Conservation (phyloP, 1,140 invertebrate species). For the Drosophila parabipectinata region DNA sequence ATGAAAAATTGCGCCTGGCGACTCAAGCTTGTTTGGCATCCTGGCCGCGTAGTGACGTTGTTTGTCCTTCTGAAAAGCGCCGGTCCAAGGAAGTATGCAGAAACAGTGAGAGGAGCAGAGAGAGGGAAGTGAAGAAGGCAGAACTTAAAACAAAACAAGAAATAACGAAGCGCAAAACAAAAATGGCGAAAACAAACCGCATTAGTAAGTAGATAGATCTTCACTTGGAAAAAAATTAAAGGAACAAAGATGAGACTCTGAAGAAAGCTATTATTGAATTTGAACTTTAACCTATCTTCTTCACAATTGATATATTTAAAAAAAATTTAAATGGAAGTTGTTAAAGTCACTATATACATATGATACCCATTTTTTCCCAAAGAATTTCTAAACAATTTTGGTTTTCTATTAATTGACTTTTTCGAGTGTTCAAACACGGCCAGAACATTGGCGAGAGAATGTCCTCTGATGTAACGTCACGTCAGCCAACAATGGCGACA, state of each 20-base stretch:
- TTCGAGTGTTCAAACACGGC: slow-evolving; percentile 5
- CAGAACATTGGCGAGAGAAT: slow-evolving; percentile 22
- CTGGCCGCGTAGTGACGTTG: slow-evolving; percentile 76
- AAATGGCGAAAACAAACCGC: slow-evolving; percentile 75
- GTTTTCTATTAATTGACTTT: not conserved
- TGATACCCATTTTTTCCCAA: not conserved
- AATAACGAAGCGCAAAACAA: slow-evolving; percentile 76
- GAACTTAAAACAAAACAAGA: slow-evolving; percentile 72
- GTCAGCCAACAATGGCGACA: slow-evolving; percentile 68
- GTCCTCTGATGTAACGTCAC: slow-evolving; percentile 60
- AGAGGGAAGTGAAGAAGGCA: slow-evolving; percentile 19
- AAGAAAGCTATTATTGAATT: no score
- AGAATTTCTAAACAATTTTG: not conserved
- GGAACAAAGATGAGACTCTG: not conserved
- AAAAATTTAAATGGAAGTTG: not conserved
- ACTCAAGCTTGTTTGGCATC: slow-evolving; percentile 79
- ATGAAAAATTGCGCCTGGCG: slow-evolving; percentile 74
- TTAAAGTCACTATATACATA: no score
- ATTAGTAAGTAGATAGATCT: slow-evolving; percentile 61
- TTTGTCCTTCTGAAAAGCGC: slow-evolving; percentile 56
- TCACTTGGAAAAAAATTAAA: slow-evolving; percentile 6
- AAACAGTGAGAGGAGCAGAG: slow-evolving; percentile 10
- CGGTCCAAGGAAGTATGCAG: slow-evolving; percentile 25
- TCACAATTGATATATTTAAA: not conserved
- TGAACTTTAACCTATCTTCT: no score